Evolutionary conservation across 2,888 invertebrate genomes (phyloP).

Genomic region (Oithona nana): DNA sequence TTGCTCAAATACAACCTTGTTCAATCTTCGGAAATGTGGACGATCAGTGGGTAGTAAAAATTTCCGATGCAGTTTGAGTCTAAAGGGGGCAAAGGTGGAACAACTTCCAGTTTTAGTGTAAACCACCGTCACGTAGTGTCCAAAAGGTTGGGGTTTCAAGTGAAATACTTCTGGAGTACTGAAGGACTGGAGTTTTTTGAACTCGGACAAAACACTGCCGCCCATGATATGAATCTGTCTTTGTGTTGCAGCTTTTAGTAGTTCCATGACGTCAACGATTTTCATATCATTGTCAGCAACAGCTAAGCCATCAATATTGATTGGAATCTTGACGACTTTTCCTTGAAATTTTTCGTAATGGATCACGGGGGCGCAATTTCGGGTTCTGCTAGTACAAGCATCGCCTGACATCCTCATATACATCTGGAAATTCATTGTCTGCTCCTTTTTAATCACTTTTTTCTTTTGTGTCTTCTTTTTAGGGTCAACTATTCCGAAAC

Average conservation of each 20-base stretch:
- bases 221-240: slow-evolving; percentile 10
- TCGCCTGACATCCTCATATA: slow-evolving; percentile 18
- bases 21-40: slow-evolving; percentile 56
- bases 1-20: slow-evolving; percentile 30
- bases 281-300: not conserved
- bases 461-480: not conserved
- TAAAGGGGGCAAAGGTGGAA: slow-evolving; percentile 42
- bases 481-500: not conserved
- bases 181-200: slow-evolving; percentile 34
- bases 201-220: slow-evolving; percentile 32
- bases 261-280: slow-evolving; percentile 3
- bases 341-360: slow-evolving; percentile 18
- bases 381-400: slow-evolving; percentile 15
- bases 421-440: slow-evolving; percentile 15
- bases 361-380: slow-evolving; percentile 17
- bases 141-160: slow-evolving; percentile 47
- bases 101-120: slow-evolving; percentile 47
- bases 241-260: slow-evolving; percentile 1
- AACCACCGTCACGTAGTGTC: slow-evolving; percentile 54
- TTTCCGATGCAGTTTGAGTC: slow-evolving; percentile 17
- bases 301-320: slow-evolving; percentile 17
- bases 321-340: slow-evolving; percentile 3
- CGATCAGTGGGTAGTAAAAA: slow-evolving; percentile 44
- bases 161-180: slow-evolving; percentile 48
- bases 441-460: not conserved